phyloP scores from a whole-genome alignment of 2,113 vertebrate genomes.

The Epinephelus moara region DNA sequence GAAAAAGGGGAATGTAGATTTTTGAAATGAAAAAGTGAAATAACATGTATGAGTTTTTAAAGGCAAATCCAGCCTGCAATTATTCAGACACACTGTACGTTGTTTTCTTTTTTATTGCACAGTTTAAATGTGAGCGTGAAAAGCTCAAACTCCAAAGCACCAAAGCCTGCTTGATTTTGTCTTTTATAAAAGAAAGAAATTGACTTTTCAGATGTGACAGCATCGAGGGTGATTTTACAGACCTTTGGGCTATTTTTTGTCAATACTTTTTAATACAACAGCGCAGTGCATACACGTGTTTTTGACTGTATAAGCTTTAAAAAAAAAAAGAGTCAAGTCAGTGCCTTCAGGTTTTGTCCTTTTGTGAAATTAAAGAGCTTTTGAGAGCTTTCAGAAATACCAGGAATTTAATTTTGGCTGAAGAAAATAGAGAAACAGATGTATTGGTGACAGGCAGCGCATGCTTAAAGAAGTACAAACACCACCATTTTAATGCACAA shows the following conservation, averaged over 20 bases:
- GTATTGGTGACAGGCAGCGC: background rate
- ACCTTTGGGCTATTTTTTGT: background rate
- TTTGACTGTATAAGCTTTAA: background rate
- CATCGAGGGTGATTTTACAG: background rate
- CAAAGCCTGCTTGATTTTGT: conserved; percentile 2
- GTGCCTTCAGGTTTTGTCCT: background rate
- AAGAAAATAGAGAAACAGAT: background rate
- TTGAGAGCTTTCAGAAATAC: background rate
- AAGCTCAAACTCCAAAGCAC: conserved; percentile 11
- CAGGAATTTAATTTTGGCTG: background rate
- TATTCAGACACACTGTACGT: background rate
- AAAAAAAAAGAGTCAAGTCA: background rate
- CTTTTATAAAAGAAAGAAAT: conserved; percentile 7
- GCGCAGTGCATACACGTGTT: background rate
- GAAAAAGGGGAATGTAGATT: conserved; percentile 42
- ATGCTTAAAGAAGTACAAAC: background rate
- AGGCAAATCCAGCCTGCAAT: background rate
- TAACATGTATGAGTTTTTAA: background rate
- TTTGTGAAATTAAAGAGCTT: background rate
- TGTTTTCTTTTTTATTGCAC: background rate
- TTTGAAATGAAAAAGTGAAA: conserved; percentile 36
- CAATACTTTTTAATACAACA: conserved; percentile 3
- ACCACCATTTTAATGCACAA: too few relatives aligned
- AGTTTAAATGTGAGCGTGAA: background rate
- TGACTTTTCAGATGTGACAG: conserved; percentile 12